These are phyloP conservation scores for Atta texana DNA, from an alignment of 1,140 invertebrate species.

Conservation along the genomic window DNA sequence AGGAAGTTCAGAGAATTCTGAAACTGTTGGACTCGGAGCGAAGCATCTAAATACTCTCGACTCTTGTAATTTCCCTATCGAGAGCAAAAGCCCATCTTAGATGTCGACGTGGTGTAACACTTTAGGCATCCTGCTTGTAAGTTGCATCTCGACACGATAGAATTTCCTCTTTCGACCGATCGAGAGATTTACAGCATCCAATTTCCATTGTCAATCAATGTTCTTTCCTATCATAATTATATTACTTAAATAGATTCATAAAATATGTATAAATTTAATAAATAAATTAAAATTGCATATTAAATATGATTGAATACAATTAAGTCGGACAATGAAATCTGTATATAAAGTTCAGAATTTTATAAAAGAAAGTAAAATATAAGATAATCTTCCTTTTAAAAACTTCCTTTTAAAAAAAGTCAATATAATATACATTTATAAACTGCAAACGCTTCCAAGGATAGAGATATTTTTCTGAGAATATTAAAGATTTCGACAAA, in stretches of 20 bases:
- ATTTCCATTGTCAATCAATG: slow-evolving; percentile 4
- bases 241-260: neutral
- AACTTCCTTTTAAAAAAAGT: neutral
- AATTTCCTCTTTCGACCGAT: slow-evolving; percentile 54
- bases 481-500: neutral
- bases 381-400: neutral
- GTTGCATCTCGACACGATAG: slow-evolving; percentile 20
- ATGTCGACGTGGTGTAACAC: slow-evolving; percentile 25
- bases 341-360: neutral
- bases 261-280: slow-evolving; percentile 4
- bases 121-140: slow-evolving; percentile 31
- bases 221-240: neutral
- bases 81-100: slow-evolving; percentile 50
- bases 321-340: neutral
- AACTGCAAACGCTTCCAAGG: neutral
- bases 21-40: slow-evolving; percentile 24
- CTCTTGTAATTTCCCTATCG: slow-evolving; percentile 51
- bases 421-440: neutral
- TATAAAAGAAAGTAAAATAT: neutral
- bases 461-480: neutral
- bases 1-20: slow-evolving; percentile 56
- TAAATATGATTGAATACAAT: neutral
- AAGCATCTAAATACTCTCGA: slow-evolving; percentile 46
- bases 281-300: neutral
- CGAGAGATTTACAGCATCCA: slow-evolving; percentile 23